Conservation (phyloP, 2,888 invertebrate genomes). For the Trichogramma evanescens region DNA sequence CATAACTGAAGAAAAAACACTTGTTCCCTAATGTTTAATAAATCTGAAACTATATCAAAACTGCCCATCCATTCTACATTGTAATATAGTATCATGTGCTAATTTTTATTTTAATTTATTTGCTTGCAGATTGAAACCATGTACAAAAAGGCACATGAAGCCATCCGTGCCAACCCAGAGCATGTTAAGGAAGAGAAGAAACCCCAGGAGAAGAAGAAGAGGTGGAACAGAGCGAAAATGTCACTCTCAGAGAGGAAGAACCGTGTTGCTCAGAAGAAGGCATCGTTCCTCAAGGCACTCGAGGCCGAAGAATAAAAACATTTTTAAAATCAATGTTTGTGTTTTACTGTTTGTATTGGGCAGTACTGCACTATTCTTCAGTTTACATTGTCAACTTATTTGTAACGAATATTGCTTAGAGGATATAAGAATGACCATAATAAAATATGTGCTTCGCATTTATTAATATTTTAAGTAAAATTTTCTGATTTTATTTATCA, state of each 20-base stretch:
- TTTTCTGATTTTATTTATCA: no score
- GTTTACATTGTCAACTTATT: no score
- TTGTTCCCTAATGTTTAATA: no score
- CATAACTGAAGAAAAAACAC: no score
- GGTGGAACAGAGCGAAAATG: conserved; percentile 86
- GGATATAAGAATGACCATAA: no score
- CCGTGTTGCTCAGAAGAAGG: conserved; percentile 91
- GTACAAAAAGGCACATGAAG: conserved; percentile 93
- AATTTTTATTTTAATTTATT: not conserved
- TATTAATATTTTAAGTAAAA: no score
- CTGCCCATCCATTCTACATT: not conserved
- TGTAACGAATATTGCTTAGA: no score
- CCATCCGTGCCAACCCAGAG: conserved; percentile 84
- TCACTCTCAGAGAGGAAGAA: conserved; percentile 85
- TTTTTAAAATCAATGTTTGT: not conserved
- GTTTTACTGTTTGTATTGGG: no score
- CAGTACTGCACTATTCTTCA: no score
- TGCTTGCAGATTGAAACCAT: conserved; percentile 73
- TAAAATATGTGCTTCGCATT: no score
- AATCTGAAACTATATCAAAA: not conserved
- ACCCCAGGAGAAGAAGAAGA: conserved; percentile 60
- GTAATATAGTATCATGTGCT: not conserved
- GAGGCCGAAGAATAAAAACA: conserved; percentile 47
- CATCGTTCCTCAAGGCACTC: conserved; percentile 70
- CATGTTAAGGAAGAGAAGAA: conserved; percentile 53